Conservation (phyloP, 1,140 invertebrate genomes). For the Phymorhynchus buccinoides region DNA sequence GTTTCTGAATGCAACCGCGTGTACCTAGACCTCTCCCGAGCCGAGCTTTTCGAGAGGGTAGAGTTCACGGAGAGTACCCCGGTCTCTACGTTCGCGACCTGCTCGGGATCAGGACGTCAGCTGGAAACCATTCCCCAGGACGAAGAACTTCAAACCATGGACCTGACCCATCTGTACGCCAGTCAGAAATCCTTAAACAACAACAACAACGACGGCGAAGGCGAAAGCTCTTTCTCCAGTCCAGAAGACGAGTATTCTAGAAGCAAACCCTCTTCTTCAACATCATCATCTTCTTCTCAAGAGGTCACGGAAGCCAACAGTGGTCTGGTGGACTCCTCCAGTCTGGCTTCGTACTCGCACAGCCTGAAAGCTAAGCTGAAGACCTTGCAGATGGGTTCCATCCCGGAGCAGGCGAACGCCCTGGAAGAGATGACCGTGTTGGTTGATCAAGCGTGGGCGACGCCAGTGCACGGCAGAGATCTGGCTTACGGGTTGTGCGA, state of each 20-base stretch:
- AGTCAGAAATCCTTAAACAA: slow-evolving; percentile 44
- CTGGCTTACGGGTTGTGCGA: slow-evolving; percentile 75
- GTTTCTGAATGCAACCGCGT: slow-evolving; percentile 61
- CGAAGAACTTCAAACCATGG: slow-evolving; percentile 50
- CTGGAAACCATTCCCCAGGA: slow-evolving; percentile 53
- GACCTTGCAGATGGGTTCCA: slow-evolving; percentile 49
- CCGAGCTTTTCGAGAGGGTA: slow-evolving; percentile 52
- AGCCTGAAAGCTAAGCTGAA: slow-evolving; percentile 45
- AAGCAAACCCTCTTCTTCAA: neutral
- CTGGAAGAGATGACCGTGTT: slow-evolving; percentile 64
- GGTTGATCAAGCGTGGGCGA: slow-evolving; percentile 86
- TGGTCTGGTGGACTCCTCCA: slow-evolving; percentile 25
- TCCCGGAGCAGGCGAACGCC: slow-evolving; percentile 47
- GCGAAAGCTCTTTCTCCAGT: slow-evolving; percentile 41
- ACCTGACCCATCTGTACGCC: slow-evolving; percentile 46
- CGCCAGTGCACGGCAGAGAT: slow-evolving; percentile 93
- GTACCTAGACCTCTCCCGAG: slow-evolving; percentile 58
- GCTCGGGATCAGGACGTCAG: slow-evolving; percentile 38
- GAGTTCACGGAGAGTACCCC: slow-evolving; percentile 31
- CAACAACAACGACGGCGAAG: too few relatives aligned
- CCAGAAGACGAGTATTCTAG: slow-evolving; percentile 29
- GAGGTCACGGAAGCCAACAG: neutral
- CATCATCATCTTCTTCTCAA: neutral
- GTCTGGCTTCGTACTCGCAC: slow-evolving; percentile 47
- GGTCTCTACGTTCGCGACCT: slow-evolving; percentile 35